These are phyloP conservation scores for Typhlichthys subterraneus DNA, from an alignment of 2,797 vertebrate genomes.

Conservation along the genomic window DNA sequence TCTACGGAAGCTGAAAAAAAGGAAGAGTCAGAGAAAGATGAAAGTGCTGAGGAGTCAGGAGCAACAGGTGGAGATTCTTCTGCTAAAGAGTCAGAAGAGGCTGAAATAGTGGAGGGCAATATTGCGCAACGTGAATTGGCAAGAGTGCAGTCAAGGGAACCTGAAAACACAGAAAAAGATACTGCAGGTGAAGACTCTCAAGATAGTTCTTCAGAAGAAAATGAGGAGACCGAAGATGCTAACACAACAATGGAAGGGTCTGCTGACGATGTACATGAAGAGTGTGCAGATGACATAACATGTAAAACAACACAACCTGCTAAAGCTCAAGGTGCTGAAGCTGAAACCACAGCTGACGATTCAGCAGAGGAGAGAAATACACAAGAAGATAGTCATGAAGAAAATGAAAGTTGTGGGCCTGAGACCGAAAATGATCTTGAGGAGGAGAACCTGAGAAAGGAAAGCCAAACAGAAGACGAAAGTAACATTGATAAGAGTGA, in stretches of 20 bases:
- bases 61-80: slow-evolving; percentile 28
- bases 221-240: slow-evolving; percentile 21
- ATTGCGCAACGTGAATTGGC: slow-evolving; percentile 19
- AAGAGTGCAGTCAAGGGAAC: slow-evolving; percentile 23
- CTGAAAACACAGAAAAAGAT: slow-evolving; percentile 1
- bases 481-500: slow-evolving; percentile 14
- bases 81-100: slow-evolving; percentile 11
- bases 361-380: slow-evolving; percentile 18
- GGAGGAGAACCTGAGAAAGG: not conserved
- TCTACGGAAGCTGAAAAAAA: slow-evolving; percentile 25
- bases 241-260: slow-evolving; percentile 21
- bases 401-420: slow-evolving; percentile 8
- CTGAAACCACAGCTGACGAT: slow-evolving; percentile 5
- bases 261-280: slow-evolving; percentile 23
- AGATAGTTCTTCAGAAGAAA: slow-evolving; percentile 3
- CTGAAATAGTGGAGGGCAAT: slow-evolving; percentile 31
- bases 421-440: slow-evolving; percentile 20
- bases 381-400: slow-evolving; percentile 24
- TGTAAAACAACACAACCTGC: slow-evolving; percentile 3
- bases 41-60: slow-evolving; percentile 11
- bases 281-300: not conserved
- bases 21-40: slow-evolving; percentile 34
- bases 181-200: slow-evolving; percentile 1
- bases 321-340: not conserved
- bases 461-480: slow-evolving; percentile 11